Evolutionary conservation across 2,797 vertebrate genomes (phyloP).

Genomic region (Carcharodon carcharias): DNA sequence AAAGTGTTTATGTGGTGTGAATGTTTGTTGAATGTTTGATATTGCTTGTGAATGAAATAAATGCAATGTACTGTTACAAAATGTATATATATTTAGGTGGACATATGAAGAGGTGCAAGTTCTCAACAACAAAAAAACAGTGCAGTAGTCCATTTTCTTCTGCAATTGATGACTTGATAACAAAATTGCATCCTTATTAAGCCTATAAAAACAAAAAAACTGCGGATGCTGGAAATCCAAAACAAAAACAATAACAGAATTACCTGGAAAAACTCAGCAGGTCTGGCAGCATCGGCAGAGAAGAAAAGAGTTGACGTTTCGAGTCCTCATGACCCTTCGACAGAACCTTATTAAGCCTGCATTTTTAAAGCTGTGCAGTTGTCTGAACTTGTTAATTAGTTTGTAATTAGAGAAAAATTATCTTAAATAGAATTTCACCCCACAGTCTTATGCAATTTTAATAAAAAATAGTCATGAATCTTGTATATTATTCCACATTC

Average conservation of each 20-base stretch:
- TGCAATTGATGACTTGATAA: not conserved
- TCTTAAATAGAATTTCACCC: not conserved
- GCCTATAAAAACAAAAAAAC: too few relatives aligned
- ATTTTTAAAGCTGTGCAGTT: not conserved
- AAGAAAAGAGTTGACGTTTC: too few relatives aligned
- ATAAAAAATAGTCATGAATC: not conserved
- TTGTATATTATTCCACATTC: not conserved
- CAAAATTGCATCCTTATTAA: not conserved
- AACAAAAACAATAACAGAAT: too few relatives aligned
- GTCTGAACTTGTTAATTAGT: not conserved
- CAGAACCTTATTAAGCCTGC: not conserved
- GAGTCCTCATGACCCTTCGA: too few relatives aligned
- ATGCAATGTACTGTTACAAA: not conserved
- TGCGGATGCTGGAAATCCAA: too few relatives aligned
- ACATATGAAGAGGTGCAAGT: not conserved
- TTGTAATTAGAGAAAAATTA: not conserved
- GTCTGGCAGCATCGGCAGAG: too few relatives aligned
- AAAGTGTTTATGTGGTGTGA: not conserved
- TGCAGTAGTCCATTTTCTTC: not conserved
- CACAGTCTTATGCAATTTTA: not conserved
- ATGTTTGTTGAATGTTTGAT: not conserved
- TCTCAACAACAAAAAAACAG: not conserved
- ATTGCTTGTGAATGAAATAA: not conserved
- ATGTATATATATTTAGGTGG: not conserved
- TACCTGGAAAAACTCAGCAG: too few relatives aligned